Evolutionary conservation across 2,797 vertebrate species (phyloP), one percentile per base, ranked within the genome.

Genomic region (Allobates femoralis): DNA sequence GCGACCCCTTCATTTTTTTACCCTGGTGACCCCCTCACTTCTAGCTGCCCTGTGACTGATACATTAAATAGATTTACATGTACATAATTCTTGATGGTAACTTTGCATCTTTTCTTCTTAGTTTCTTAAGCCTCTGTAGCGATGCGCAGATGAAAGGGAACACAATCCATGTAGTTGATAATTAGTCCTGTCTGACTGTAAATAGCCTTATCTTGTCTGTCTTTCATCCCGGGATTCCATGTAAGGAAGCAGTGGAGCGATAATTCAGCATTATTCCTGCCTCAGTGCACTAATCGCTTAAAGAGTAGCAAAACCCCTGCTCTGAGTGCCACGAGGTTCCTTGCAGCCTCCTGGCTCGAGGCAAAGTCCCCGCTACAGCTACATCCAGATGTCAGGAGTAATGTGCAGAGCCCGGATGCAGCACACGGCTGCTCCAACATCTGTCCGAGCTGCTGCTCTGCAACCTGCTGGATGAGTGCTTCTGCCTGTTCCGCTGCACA

Each of bases 331-430:
- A 96, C 96, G 93, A 93, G 94, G 96, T 95, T 96, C 96, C 95
- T 77, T 93, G 90, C 93, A 95, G 96, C 95, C 96, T 96, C 95
- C 95, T 91, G 94, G 97, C 96, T 96, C 91, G 91, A 95, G 96
- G 96, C 96, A 93, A 73, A 94, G 92, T 95, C 94, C 93, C 93
- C 93, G 93, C 96, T 96, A 96, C 95, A 93, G 94, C 94, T 93
- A 94, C 89, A 94, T 96, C 97, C 98, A 99, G 98, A 99, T 99
- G 98, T 99, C 97, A 94, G 92, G 96, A 96, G 96, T 93, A 93
- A 94, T 94, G 92, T 92, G 89, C 89, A 94, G 94, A 89, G 95
- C 94, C 95, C 1, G 96, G 95, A 94, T 96, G 96, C 96, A 96
- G 95, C 96, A 96, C 93, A 95, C 96, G 89, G 93, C 94, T 97